These are phyloP conservation scores for Panthera uncia DNA, from an alignment of 2,113 vertebrate species.

Conservation along the genomic window DNA sequence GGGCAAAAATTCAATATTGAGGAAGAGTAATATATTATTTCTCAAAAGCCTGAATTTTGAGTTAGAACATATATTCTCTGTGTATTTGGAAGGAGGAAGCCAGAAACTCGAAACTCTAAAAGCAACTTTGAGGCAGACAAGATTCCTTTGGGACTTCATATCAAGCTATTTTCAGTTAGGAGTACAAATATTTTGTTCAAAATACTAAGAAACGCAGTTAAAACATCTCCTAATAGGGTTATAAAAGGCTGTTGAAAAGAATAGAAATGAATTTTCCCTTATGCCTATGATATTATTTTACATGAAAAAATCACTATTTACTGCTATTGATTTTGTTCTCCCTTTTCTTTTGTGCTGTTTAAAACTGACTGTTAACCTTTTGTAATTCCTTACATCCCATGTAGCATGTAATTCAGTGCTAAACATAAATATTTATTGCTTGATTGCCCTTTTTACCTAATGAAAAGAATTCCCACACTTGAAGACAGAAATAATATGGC, in stretches of 20 bases:
- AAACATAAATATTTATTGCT: not conserved
- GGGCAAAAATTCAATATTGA: not conserved
- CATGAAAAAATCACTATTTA: not conserved
- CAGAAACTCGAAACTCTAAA: constrained; percentile 49
- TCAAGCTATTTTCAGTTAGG: constrained; percentile 73
- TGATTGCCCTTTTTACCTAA: not conserved
- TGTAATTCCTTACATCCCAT: not conserved
- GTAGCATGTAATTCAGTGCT: not conserved
- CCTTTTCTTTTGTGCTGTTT: not conserved
- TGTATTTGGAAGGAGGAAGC: constrained; percentile 19
- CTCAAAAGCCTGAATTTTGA: not conserved
- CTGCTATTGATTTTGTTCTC: not conserved
- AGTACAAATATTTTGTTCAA: constrained; percentile 78
- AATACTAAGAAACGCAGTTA: constrained; percentile 70
- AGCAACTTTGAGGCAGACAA: constrained; percentile 60
- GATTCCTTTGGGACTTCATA: constrained; percentile 70
- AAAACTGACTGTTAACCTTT: not conserved
- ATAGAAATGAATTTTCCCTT: constrained; percentile 22
- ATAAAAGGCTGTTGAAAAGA: constrained; percentile 31
- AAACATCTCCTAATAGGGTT: constrained; percentile 78
- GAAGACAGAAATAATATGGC: not conserved
- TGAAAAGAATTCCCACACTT: not conserved
- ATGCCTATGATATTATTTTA: not conserved
- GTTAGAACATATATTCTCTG: not conserved
- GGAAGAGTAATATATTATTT: not conserved